phyloP scores from a whole-genome alignment of 1,140 invertebrate genomes.

The Homarus americanus region DNA sequence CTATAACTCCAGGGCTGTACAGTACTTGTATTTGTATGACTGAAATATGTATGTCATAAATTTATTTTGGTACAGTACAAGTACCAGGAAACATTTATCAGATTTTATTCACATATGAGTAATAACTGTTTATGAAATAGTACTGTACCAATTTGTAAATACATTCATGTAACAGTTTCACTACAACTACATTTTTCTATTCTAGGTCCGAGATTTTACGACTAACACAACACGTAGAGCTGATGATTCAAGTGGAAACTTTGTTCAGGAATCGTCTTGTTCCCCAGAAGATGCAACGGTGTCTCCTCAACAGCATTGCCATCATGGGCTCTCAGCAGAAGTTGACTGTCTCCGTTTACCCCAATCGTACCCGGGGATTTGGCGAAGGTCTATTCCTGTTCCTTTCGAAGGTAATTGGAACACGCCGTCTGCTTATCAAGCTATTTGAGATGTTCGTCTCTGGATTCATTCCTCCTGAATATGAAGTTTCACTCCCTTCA shows the following conservation, averaged over 20 bases:
- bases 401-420: conserved; percentile 22
- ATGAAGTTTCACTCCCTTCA: conserved; percentile 48
- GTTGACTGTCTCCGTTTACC: conserved; percentile 39
- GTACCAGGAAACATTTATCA: no score
- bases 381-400: conserved; percentile 55
- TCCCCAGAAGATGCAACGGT: conserved; percentile 43
- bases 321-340: conserved; percentile 19
- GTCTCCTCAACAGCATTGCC: conserved; percentile 50
- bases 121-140: no score
- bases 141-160: no score
- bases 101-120: no score
- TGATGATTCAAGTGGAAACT: conserved; percentile 69
- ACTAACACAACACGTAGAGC: conserved; percentile 67
- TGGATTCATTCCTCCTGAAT: conserved; percentile 67
- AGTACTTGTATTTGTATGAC: no score
- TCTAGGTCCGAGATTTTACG: conserved; percentile 70
- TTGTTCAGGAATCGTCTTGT: conserved; percentile 55
- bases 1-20: no score
- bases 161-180: no score
- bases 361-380: conserved; percentile 59
- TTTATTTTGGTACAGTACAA: no score
- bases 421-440: conserved; percentile 55
- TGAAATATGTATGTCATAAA: no score
- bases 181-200: no score
- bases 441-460: conserved; percentile 66